Conservation (phyloP, 2,888 invertebrate species). For the Trichogramma evanescens region DNA sequence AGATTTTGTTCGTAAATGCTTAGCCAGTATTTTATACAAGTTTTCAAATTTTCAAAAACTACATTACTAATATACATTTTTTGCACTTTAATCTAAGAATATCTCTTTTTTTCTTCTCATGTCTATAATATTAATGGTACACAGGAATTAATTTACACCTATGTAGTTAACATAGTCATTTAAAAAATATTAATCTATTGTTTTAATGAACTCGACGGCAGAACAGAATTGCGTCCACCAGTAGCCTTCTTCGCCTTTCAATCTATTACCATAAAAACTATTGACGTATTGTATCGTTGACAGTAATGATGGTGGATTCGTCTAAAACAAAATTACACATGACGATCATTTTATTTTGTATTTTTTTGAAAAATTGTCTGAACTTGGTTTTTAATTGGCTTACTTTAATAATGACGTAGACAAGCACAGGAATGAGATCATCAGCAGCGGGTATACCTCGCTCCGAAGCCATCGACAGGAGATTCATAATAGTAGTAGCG, state of each 20-base stretch:
- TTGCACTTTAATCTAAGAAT: conserved; percentile 1
- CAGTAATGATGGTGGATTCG: conserved; percentile 87
- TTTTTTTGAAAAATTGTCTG: background rate
- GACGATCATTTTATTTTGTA: background rate
- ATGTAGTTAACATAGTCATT: background rate
- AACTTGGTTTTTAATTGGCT: conserved; percentile 14
- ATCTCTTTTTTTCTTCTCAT: background rate
- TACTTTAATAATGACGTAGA: conserved; percentile 92
- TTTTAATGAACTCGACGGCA: conserved; percentile 96
- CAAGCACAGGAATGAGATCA: conserved; percentile 92
- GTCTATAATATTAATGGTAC: conserved; percentile 7
- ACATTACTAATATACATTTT: background rate
- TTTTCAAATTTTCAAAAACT: no score
- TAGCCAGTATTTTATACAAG: no score
- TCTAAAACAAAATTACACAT: conserved; percentile 51
- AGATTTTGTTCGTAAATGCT: no score
- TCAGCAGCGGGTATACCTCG: conserved; percentile 79
- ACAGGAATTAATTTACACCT: conserved; percentile 2
- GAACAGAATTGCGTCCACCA: conserved; percentile 99
- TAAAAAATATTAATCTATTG: conserved; percentile 70
- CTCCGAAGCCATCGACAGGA: conserved; percentile 78
- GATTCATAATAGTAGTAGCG: conserved; percentile 87
- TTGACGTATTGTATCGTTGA: conserved; percentile 95
- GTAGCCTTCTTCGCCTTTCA: conserved; percentile 87
- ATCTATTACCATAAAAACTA: conserved; percentile 77